A percentile compares a stretch with the other conserved stretches of the same genome.
Conservation (phyloP, 2,888 invertebrate genomes). For the Drosophila colorata region DNA sequence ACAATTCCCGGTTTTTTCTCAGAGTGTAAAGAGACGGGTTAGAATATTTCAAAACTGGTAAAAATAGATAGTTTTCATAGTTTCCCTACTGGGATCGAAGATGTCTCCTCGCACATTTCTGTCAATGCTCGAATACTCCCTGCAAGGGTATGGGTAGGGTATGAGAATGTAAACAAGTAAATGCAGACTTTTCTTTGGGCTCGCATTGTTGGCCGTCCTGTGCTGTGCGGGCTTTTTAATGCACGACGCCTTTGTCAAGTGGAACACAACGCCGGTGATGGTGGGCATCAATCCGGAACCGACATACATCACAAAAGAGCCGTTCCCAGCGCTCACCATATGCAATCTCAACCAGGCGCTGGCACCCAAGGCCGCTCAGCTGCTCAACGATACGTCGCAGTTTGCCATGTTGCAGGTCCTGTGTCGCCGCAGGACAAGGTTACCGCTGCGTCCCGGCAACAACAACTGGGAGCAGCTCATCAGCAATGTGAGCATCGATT, state of each 20-base stretch:
- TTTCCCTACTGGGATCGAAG: too few species aligned
- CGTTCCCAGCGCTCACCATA: conserved; percentile 94
- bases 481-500: conserved; percentile 57
- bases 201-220: conserved; percentile 89
- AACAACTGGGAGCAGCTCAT: conserved; percentile 80
- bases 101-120: neutral
- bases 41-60: too few species aligned
- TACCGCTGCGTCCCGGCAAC: conserved; percentile 38
- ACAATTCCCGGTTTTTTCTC: too few species aligned
- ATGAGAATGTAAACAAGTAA: neutral
- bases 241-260: conserved; percentile 90
- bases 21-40: too few species aligned
- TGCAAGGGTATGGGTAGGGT: too few species aligned
- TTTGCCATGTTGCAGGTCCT: conserved; percentile 77
- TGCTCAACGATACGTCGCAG: conserved; percentile 60
- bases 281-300: conserved; percentile 91
- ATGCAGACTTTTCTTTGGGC: conserved; percentile 88
- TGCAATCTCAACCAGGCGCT: conserved; percentile 93
- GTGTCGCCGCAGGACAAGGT: conserved; percentile 68
- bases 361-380: conserved; percentile 86
- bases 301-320: conserved; percentile 89
- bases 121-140: too few species aligned
- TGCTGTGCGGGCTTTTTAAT: conserved; percentile 90
- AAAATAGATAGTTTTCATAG: too few species aligned
- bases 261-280: conserved; percentile 91